Percentiles rank a stretch among this genome's conserved stretches.
Conservation (phyloP, 1,140 invertebrate species). For the Ylistrum balloti region DNA sequence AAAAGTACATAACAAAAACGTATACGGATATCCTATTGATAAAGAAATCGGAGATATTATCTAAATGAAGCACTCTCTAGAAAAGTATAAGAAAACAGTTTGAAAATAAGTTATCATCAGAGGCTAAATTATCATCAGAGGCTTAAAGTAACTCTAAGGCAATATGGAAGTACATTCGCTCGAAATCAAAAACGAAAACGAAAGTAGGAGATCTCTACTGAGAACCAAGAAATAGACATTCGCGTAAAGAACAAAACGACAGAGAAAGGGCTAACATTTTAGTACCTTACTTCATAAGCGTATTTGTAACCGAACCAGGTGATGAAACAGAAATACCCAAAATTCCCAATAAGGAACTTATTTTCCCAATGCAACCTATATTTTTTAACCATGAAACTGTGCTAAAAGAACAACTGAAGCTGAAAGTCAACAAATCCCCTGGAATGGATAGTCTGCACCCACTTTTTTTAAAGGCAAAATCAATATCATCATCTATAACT, state of each 20-base stretch:
- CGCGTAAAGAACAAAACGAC: slow-evolving; percentile 43
- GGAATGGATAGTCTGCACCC: slow-evolving; percentile 43
- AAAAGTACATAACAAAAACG: not conserved
- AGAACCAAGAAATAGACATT: slow-evolving; percentile 34
- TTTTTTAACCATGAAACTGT: too few relatives aligned
- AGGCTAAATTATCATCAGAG: slow-evolving; percentile 42
- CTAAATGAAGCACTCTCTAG: slow-evolving; percentile 26
- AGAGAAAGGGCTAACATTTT: slow-evolving; percentile 50
- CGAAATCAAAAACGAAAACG: slow-evolving; percentile 43
- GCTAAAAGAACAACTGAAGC: too few relatives aligned
- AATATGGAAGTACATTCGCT: slow-evolving; percentile 51
- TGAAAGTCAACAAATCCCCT: not conserved
- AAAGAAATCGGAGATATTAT: slow-evolving; percentile 46
- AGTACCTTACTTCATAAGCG: slow-evolving; percentile 47
- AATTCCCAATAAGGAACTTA: too few relatives aligned
- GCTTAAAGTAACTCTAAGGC: slow-evolving; percentile 48
- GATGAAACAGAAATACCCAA: too few relatives aligned
- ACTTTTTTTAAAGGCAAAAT: not conserved
- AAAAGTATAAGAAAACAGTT: slow-evolving; percentile 24
- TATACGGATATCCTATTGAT: slow-evolving; percentile 46
- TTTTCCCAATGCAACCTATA: too few relatives aligned
- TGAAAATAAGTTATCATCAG: slow-evolving; percentile 43
- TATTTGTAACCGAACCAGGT: too few relatives aligned
- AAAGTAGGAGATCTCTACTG: slow-evolving; percentile 40
- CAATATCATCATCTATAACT: not conserved